Evolutionary conservation across 2,888 invertebrate genomes (phyloP), one percentile per base, ranked within the genome.

Genomic region (Ariolimax columbianus): DNA sequence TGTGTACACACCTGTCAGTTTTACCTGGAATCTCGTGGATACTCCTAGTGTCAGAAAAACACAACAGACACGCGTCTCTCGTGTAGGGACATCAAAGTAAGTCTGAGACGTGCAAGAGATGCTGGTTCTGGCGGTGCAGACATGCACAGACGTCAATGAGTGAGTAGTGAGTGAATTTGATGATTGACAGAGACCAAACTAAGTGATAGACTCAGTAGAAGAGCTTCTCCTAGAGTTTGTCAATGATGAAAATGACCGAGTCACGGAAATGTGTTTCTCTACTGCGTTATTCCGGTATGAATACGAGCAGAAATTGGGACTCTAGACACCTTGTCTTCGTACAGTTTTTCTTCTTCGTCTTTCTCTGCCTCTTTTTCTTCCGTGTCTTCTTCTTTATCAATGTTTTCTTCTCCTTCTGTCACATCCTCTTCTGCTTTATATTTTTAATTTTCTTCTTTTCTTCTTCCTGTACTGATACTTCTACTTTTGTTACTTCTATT

Each of bases 161-260:
- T 19, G 75, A 51, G 51, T 17, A 19, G 47, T 19, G 75, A 36
- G 51, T 47, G 51, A 33, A 73, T 73, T 26, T 40, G 30, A 51
- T 75, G 75, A 75, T 75, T 75, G 75, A 75, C 75, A 75, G 75
- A 33, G 75, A 75, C 51, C 51, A 23, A 51, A 19, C 51, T 33
- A 47, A 47, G 33, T n/a, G 33, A 30, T 51, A 51, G 75, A 75
- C 33, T 75, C 33, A 33, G 51, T 17, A 51, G 9, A 75, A 30
- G 33, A 47, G 51, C 23, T 75, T 75, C 75, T 75, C 43, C 4
- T 75, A 51, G 51, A 23, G 47, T 6, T 33, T 75, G 33, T 19
- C 30, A 51, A 51, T 51, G 30, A 6, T 47, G 33, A 51, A 33
- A 51, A 14, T 51, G 11, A 55, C 14, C 11, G 33, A 14, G 19